Evolutionary conservation across 2,888 invertebrate genomes (phyloP).

Genomic region (Entomobrya proxima): DNA sequence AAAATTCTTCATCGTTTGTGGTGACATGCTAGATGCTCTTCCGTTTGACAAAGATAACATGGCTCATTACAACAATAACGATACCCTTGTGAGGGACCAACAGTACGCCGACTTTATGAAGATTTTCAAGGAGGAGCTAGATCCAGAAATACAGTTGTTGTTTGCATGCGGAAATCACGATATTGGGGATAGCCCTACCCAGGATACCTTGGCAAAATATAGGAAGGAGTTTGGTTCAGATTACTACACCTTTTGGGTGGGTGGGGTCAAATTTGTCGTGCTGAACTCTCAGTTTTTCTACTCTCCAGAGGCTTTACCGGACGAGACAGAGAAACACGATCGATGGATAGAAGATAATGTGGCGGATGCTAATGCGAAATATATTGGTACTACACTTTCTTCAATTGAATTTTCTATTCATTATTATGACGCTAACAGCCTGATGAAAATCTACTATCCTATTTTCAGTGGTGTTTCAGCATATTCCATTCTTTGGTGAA

Average conservation of each 20-base stretch:
- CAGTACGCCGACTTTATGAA: slow-evolving; percentile 78
- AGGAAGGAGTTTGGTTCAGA: slow-evolving; percentile 78
- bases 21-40: slow-evolving; percentile 79
- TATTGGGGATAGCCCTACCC: slow-evolving; percentile 79
- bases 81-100: slow-evolving; percentile 74
- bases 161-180: slow-evolving; percentile 81
- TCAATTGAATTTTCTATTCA: no score
- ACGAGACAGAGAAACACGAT: slow-evolving; percentile 77
- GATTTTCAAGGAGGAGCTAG: slow-evolving; percentile 77
- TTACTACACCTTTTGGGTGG: slow-evolving; percentile 79
- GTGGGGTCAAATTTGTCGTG: slow-evolving; percentile 79
- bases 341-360: slow-evolving; percentile 78
- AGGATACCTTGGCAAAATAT: slow-evolving; percentile 76
- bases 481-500: slow-evolving; percentile 78
- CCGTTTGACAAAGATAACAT: slow-evolving; percentile 75
- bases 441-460: no score
- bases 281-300: slow-evolving; percentile 79
- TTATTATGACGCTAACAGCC: no score
- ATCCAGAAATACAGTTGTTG: slow-evolving; percentile 78
- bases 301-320: slow-evolving; percentile 76
- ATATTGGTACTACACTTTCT: slow-evolving; percentile 73
- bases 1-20: slow-evolving; percentile 79
- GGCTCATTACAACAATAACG: neutral
- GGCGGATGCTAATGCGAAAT: slow-evolving; percentile 67
- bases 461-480: slow-evolving; percentile 78